Conservation (phyloP, 2,888 invertebrate genomes). For the Stegana nigrithorax region DNA sequence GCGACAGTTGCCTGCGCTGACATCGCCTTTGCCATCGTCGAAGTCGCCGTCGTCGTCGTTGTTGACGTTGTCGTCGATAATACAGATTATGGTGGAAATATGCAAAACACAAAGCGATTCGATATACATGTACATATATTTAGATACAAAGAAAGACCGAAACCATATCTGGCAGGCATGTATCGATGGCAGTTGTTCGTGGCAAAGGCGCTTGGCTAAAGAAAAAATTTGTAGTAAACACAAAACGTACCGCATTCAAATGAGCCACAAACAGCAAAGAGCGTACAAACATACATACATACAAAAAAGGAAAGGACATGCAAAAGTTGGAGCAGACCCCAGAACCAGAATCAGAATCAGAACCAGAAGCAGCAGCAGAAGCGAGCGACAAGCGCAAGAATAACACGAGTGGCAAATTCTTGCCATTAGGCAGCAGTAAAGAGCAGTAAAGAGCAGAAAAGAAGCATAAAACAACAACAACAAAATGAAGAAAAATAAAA, state of each 20-base stretch:
- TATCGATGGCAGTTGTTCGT: not conserved
- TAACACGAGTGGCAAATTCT: too few relatives aligned
- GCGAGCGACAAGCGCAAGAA: too few relatives aligned
- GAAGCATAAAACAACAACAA: too few relatives aligned
- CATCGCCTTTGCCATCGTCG: too few relatives aligned
- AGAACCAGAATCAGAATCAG: too few relatives aligned
- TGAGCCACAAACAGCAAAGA: slow-evolving; percentile 41
- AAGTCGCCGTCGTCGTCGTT: slow-evolving; percentile 1
- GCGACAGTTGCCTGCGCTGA: too few relatives aligned
- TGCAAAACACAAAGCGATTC: slow-evolving; percentile 31
- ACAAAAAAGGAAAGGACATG: too few relatives aligned
- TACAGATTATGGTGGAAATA: slow-evolving; percentile 49
- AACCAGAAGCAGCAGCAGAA: too few relatives aligned
- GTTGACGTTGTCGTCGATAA: slow-evolving; percentile 41
- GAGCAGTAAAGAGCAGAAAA: not conserved
- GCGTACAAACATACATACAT: slow-evolving; percentile 17
- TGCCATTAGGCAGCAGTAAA: slow-evolving; percentile 28
- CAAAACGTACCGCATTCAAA: slow-evolving; percentile 37
- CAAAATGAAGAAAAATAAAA: not conserved
- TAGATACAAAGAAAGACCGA: slow-evolving; percentile 27
- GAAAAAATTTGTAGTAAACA: slow-evolving; percentile 20
- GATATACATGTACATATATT: slow-evolving; percentile 26
- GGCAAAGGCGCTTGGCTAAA: not conserved
- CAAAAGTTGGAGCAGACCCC: too few relatives aligned
- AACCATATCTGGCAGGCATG: slow-evolving; percentile 21